Base-by-base conservation (phyloP, 2,113 vertebrate species). In the Rhinoptilus africanus region DNA sequence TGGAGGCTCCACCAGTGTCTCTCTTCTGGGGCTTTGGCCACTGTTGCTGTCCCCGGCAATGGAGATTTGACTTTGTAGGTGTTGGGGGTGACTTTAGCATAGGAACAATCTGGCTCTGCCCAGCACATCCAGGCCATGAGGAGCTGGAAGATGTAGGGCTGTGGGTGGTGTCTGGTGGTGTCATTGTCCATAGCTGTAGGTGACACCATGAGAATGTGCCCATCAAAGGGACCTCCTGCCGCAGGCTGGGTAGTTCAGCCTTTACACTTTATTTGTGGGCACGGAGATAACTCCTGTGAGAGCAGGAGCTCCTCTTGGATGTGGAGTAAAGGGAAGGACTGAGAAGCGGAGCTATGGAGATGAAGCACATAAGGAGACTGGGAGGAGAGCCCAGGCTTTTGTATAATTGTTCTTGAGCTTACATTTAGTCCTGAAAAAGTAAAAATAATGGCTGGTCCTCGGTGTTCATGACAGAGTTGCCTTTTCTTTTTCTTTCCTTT, bases 91-190 rank as follows among this genome's bases (percentile, higher is more conserved):
- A 50, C 16, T 83, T 72, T 16, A 39, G 37, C 0, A 0, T 45
- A 37, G 83, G 71, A 88, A 37, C 17, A 50, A 17, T 22, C 59
- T 11, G 21, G 4, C 39, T 71, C 15, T 71, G 39, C 9, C 54
- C 10, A 2, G n/a, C 19, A 6, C 14, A 47, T 24, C n/a, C 43
- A 35, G 60, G 28, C 54, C 26, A 7, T 3, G 1, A 2, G 30
- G 43, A 35, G 60, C 53, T 35, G 39, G 57, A 19, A 32, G 64
- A 9, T 1, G 10, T 26, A 6, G 16, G 85, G 47, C 14, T 21
- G 30, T n/a, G 45, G 51, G 16, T 12, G 62, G 8, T 53, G 56
- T 14, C 48, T 2, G 10, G 5, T 0, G 0, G 22, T 23, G 48
- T 27, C 28, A 0, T 34, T 54, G 73, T 54, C 69, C 37, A 1